A percentile compares a stretch with the other conserved stretches of the same genome.
Evolutionary conservation across 2,888 invertebrate species (phyloP).

Genomic region (Nomada fabriciana): DNA sequence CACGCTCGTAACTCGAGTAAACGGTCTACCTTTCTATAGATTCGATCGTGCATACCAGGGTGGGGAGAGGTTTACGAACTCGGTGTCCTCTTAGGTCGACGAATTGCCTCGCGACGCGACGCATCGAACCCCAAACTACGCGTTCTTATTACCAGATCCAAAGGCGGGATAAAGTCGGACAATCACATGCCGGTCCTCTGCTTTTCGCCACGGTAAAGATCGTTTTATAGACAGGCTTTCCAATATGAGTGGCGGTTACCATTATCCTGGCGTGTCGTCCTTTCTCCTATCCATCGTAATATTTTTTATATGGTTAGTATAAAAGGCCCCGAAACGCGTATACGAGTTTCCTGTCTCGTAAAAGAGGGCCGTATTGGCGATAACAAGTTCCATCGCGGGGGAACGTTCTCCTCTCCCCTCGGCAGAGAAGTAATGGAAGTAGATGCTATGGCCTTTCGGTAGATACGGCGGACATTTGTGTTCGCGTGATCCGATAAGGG

Average conservation of each 20-base stretch:
- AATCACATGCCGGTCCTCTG: slow-evolving; percentile 36
- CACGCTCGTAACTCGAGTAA: slow-evolving; percentile 58
- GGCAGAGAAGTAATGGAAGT: slow-evolving; percentile 30
- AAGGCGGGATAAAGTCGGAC: slow-evolving; percentile 57
- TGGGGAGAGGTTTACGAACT: slow-evolving; percentile 37
- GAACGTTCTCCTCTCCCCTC: slow-evolving; percentile 48
- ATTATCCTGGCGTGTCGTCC: not conserved
- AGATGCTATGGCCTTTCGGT: slow-evolving; percentile 43
- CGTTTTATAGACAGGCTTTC: slow-evolving; percentile 58
- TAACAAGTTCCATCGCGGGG: slow-evolving; percentile 56
- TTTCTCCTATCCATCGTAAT: slow-evolving; percentile 30
- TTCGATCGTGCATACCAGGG: slow-evolving; percentile 35
- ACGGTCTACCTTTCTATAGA: slow-evolving; percentile 40
- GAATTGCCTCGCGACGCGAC: slow-evolving; percentile 41
- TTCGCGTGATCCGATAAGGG: slow-evolving; percentile 26
- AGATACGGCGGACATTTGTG: slow-evolving; percentile 23
- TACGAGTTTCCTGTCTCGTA: slow-evolving; percentile 67
- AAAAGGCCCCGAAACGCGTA: slow-evolving; percentile 66
- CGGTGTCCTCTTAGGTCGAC: slow-evolving; percentile 35
- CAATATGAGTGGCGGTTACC: slow-evolving; percentile 35
- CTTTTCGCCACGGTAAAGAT: slow-evolving; percentile 42
- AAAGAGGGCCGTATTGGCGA: slow-evolving; percentile 67
- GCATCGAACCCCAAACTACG: slow-evolving; percentile 35
- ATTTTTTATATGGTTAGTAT: slow-evolving; percentile 66
- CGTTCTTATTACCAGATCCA: slow-evolving; percentile 49